A percentile compares a stretch with the other conserved stretches of the same genome.
Conservation (phyloP, 2,113 vertebrate species). For the Anhinga rufa region DNA sequence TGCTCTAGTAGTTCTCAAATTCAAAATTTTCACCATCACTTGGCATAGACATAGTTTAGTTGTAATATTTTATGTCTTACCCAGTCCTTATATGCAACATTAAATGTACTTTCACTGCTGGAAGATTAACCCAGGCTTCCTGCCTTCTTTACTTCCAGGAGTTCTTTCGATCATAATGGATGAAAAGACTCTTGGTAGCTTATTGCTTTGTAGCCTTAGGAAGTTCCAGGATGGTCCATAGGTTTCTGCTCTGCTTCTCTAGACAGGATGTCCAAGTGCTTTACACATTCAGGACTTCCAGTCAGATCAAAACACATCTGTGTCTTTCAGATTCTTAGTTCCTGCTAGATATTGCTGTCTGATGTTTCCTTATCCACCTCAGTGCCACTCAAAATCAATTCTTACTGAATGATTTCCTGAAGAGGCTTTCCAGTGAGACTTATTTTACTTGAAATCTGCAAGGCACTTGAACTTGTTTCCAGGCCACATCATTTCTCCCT, state of each 20-base stretch:
- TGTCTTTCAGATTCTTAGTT: not conserved
- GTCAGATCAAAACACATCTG: not conserved
- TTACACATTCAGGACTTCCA: not conserved
- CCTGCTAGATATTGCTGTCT: not conserved
- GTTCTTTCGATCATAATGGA: not conserved
- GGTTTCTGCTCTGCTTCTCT: not conserved
- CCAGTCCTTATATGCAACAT: not conserved
- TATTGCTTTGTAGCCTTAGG: not conserved
- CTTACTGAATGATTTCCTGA: not conserved
- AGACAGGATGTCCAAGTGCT: not conserved
- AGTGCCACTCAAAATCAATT: not conserved
- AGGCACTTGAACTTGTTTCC: not conserved
- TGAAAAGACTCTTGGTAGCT: not conserved
- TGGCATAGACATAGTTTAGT: rapidly evolving
- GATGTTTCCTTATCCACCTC: not conserved
- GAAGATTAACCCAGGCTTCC: not conserved
- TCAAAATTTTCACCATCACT: not conserved
- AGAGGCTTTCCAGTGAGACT: not conserved
- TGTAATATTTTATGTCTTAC: not conserved
- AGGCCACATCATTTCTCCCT: not conserved
- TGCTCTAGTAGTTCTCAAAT: not conserved
- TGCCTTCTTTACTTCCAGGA: not conserved
- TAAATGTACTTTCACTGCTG: not conserved
- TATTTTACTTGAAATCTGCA: not conserved
- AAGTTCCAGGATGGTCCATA: too few relatives aligned